Evolutionary conservation across 2,113 vertebrate species (phyloP).

Genomic region (Meles meles): DNA sequence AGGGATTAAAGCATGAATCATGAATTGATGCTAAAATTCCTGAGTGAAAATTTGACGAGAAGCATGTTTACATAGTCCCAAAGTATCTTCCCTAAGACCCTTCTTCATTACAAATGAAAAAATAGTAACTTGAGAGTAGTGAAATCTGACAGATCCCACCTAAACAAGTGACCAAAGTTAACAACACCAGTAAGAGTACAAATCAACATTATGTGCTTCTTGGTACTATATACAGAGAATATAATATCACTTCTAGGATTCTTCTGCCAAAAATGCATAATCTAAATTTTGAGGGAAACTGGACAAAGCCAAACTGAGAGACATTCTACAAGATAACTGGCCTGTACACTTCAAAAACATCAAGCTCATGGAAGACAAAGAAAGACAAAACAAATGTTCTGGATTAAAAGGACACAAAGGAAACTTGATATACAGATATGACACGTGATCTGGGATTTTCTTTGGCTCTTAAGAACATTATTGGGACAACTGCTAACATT

Average conservation of each 20-base stretch:
- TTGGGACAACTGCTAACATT: background rate
- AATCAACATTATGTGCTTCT: background rate
- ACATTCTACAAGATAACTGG: background rate
- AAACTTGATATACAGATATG: background rate
- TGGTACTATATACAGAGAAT: background rate
- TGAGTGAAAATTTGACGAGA: background rate
- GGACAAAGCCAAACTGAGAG: background rate
- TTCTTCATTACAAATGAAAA: conserved; percentile 6
- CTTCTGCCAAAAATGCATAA: background rate
- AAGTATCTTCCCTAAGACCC: background rate
- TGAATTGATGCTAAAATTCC: background rate
- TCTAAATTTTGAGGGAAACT: background rate
- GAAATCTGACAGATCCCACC: background rate
- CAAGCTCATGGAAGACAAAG: background rate
- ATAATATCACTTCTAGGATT: background rate
- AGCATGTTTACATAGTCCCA: background rate
- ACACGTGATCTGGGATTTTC: background rate
- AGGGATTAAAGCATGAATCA: background rate
- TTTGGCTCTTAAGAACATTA: conserved; percentile 22
- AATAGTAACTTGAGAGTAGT: background rate
- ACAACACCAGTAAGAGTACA: background rate
- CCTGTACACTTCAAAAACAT: background rate
- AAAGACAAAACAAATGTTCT: background rate
- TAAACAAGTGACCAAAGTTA: conserved; percentile 9
- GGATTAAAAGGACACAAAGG: background rate